phyloP scores from a whole-genome alignment of 2,888 invertebrate genomes.

The Drosophila fulvimacula region DNA sequence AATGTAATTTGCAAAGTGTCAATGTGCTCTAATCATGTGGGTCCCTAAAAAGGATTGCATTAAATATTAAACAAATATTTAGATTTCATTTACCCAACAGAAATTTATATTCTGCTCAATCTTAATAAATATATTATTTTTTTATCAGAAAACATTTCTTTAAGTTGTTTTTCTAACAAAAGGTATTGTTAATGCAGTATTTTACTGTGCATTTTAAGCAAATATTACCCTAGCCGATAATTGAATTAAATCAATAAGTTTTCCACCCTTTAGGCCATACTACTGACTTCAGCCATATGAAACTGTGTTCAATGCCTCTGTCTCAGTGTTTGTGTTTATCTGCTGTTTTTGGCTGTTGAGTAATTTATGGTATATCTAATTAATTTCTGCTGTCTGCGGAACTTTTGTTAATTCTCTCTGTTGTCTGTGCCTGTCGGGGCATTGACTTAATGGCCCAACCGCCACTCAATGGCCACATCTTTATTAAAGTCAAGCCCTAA shows the following conservation, averaged over 20 bases:
- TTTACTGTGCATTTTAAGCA: too few relatives aligned
- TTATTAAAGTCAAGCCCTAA: constrained; percentile 46
- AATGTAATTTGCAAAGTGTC: not conserved
- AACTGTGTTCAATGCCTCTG: constrained; percentile 7
- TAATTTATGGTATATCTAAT: constrained; percentile 76
- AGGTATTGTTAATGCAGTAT: too few relatives aligned
- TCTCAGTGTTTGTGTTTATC: constrained; percentile 27
- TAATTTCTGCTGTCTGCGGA: constrained; percentile 73
- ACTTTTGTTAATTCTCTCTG: constrained; percentile 49
- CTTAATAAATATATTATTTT: not conserved
- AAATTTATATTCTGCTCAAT: not conserved
- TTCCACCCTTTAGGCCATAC: not conserved
- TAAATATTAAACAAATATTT: not conserved
- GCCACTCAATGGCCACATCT: constrained; percentile 44
- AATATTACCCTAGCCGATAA: not conserved
- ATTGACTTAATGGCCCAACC: constrained; percentile 60
- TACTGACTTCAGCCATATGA: not conserved
- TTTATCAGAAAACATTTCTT: too few relatives aligned
- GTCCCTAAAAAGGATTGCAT: not conserved
- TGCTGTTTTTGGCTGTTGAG: constrained; percentile 64
- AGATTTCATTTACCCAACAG: not conserved
- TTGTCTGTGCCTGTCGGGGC: constrained; percentile 16
- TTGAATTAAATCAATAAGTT: not conserved
- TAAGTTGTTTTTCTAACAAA: too few relatives aligned
- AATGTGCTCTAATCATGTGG: not conserved